Evolutionary conservation across 2,797 vertebrate genomes (phyloP).

Genomic region (Scleropages formosus): DNA sequence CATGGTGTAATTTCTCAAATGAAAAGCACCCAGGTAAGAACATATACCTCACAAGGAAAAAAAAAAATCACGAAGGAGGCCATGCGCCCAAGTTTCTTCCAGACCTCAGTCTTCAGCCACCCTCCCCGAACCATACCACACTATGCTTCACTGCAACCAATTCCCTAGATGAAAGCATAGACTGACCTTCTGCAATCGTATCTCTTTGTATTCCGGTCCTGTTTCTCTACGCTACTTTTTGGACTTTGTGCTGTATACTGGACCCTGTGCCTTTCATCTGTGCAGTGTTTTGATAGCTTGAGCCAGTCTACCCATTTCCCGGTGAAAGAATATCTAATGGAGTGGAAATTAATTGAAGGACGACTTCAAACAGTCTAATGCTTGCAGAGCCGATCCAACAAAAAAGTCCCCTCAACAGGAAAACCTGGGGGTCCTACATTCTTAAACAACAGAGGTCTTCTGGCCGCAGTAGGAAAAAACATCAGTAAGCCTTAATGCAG

Average conservation of each 20-base stretch:
- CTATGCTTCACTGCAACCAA: slow-evolving; percentile 1
- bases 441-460: slow-evolving; percentile 13
- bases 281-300: slow-evolving; percentile 34
- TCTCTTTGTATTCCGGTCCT: slow-evolving; percentile 35
- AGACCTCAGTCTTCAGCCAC: too few species aligned
- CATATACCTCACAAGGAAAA: slow-evolving; percentile 27
- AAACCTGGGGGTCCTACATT: slow-evolving; percentile 37
- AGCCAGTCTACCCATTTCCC: slow-evolving; percentile 14
- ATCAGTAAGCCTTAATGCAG: slow-evolving; percentile 57
- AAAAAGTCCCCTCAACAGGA: slow-evolving; percentile 39
- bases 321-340: neutral
- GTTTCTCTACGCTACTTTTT: slow-evolving; percentile 25
- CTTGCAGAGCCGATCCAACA: slow-evolving; percentile 44
- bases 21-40: slow-evolving; percentile 36
- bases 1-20: slow-evolving; percentile 69
- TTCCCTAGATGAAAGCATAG: slow-evolving; percentile 37
- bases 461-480: slow-evolving; percentile 60
- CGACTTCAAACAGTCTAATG: slow-evolving; percentile 59
- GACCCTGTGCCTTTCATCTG: slow-evolving; percentile 38
- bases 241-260: slow-evolving; percentile 26
- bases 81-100: neutral
- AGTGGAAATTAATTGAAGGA: slow-evolving; percentile 54
- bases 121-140: neutral
- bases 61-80: slow-evolving; percentile 9
- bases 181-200: slow-evolving; percentile 23